phyloP scores from a whole-genome alignment of 2,888 invertebrate species.

The Sympetrum striolatum region DNA sequence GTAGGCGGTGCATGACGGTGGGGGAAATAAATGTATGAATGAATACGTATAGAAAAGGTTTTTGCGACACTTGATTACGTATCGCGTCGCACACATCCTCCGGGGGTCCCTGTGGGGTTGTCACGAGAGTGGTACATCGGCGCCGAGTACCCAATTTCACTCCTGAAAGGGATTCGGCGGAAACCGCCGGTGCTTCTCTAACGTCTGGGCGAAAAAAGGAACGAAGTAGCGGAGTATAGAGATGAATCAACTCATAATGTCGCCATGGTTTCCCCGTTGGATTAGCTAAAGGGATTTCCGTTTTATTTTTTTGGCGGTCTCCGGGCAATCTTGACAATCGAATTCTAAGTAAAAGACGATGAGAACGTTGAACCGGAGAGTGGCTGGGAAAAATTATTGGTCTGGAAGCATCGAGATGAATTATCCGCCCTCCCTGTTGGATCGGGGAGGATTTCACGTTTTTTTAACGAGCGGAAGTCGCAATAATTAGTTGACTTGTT shows the following conservation, averaged over 20 bases:
- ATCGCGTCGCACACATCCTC: not conserved
- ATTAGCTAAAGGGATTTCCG: not conserved
- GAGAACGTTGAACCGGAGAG: not conserved
- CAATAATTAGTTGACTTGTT: too few relatives aligned
- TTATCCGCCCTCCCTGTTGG: too few relatives aligned
- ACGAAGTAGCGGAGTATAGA: not conserved
- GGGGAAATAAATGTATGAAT: slow-evolving; percentile 5
- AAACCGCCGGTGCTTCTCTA: not conserved
- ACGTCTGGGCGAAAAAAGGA: not conserved
- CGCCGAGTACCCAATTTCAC: not conserved
- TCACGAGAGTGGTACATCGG: not conserved
- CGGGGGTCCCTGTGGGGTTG: not conserved
- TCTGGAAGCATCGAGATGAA: too few relatives aligned
- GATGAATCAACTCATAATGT: not conserved
- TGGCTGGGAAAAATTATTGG: too few relatives aligned
- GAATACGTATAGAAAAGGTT: not conserved
- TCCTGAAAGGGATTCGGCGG: not conserved
- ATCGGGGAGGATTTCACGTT: too few relatives aligned
- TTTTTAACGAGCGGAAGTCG: too few relatives aligned
- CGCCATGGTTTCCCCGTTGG: not conserved
- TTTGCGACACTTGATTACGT: slow-evolving; percentile 18
- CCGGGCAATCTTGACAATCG: not conserved
- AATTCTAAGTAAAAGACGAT: not conserved
- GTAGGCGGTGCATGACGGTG: not conserved
- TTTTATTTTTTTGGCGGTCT: not conserved